These are phyloP conservation scores for Xestobium rufovillosum DNA, from an alignment of 2,888 invertebrate species.

Conservation along the genomic window DNA sequence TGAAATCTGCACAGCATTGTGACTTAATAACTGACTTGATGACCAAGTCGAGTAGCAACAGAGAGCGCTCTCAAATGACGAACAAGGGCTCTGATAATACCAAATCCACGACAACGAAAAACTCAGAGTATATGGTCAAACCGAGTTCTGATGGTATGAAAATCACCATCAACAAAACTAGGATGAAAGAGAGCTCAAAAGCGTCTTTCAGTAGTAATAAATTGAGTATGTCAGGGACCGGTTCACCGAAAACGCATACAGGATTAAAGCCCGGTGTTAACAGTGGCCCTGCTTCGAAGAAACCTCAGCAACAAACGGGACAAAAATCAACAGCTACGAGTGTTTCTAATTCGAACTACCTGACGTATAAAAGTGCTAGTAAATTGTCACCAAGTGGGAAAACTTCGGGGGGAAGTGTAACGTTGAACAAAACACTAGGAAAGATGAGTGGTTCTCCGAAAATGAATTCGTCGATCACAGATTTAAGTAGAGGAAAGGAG, in stretches of 20 bases:
- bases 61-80: conserved; percentile 26
- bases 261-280: conserved; percentile 77
- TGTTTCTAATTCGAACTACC: conserved; percentile 34
- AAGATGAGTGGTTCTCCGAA: conserved; percentile 57
- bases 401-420: conserved; percentile 39
- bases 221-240: conserved; percentile 47
- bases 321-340: conserved; percentile 29
- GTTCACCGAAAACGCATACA: conserved; percentile 73
- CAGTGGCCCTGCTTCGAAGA: conserved; percentile 80
- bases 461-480: conserved; percentile 47
- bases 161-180: conserved; percentile 84
- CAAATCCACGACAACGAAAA: conserved; percentile 49
- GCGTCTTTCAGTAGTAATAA: conserved; percentile 27
- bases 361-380: conserved; percentile 20
- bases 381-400: conserved; percentile 17
- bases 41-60: conserved; percentile 46
- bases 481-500: conserved; percentile 56
- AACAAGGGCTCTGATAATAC: conserved; percentile 38
- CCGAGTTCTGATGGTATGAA: conserved; percentile 85
- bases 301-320: conserved; percentile 54
- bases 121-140: conserved; percentile 84
- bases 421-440: conserved; percentile 43
- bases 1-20: conserved; percentile 68
- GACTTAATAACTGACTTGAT: conserved; percentile 48
- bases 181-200: conserved; percentile 60